These are phyloP conservation scores for Tokudaia tokunoshimensis DNA, from an alignment of 2,797 vertebrate species.

Conservation along the genomic window DNA sequence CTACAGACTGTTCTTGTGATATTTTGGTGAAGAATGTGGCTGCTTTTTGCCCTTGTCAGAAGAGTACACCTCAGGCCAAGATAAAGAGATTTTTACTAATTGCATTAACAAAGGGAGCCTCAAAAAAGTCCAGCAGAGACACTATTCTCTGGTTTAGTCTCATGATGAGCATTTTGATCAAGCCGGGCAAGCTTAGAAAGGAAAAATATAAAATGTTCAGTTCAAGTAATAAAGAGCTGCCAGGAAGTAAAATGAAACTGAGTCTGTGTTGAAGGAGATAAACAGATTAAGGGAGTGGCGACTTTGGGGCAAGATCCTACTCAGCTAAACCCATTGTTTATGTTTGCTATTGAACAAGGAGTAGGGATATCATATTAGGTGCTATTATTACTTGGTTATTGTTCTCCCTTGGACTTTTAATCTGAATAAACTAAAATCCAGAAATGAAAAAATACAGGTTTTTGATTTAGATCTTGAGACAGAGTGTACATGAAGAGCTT, in stretches of 20 bases:
- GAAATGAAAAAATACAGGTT: background rate
- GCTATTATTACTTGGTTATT: background rate
- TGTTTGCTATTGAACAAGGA: background rate
- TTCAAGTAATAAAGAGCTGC: background rate
- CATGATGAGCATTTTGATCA: background rate
- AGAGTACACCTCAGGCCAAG: background rate
- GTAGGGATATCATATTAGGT: background rate
- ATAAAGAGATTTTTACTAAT: background rate
- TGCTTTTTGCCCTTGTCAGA: background rate
- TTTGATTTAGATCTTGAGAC: background rate
- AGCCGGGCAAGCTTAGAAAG: background rate
- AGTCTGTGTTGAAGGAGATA: background rate
- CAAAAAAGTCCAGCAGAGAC: background rate
- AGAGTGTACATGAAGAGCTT: background rate
- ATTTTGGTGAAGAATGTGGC: background rate
- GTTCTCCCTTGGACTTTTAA: background rate
- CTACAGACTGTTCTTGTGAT: background rate
- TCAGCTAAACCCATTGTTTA: background rate
- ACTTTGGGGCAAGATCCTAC: background rate
- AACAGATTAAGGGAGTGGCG: background rate
- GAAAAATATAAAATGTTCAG: background rate
- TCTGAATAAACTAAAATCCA: background rate
- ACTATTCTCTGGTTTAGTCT: background rate
- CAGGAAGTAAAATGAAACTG: background rate
- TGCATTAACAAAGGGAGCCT: background rate